A percentile compares a stretch with the other conserved stretches of the same genome.
Evolutionary conservation across 2,888 invertebrate species (phyloP).

Genomic region (Embidobia sp.): DNA sequence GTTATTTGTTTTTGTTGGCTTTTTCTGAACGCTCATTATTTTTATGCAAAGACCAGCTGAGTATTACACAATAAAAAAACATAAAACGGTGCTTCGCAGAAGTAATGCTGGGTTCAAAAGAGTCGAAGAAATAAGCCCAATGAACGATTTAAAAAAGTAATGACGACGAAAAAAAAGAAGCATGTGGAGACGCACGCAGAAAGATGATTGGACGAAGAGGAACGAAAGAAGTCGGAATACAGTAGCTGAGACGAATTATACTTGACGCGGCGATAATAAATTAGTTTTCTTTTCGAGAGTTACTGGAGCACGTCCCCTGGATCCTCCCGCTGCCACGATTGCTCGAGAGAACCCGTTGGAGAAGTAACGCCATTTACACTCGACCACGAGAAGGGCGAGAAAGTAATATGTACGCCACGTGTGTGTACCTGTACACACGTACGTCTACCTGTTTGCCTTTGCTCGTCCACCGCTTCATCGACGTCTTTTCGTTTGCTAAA

Average conservation of each 20-base stretch:
- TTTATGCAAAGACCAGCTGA: slow-evolving; percentile 39
- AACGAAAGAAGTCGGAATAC: slow-evolving; percentile 63
- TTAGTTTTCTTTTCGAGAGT: slow-evolving; percentile 66
- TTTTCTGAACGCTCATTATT: slow-evolving; percentile 31
- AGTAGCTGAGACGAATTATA: slow-evolving; percentile 66
- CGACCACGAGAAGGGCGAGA: slow-evolving; percentile 57
- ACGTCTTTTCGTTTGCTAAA: slow-evolving; percentile 54
- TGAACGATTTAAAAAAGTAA: slow-evolving; percentile 61
- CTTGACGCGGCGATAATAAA: slow-evolving; percentile 66
- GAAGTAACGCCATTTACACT: slow-evolving; percentile 64
- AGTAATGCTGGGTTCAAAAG: slow-evolving; percentile 42
- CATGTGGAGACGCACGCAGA: slow-evolving; percentile 29
- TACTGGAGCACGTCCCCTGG: slow-evolving; percentile 64
- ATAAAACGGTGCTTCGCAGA: slow-evolving; percentile 32
- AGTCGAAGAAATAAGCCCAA: slow-evolving; percentile 58
- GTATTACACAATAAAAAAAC: slow-evolving; percentile 13
- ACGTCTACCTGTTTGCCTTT: slow-evolving; percentile 48
- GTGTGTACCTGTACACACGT: slow-evolving; percentile 56
- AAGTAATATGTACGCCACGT: slow-evolving; percentile 60
- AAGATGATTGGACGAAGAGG: slow-evolving; percentile 58
- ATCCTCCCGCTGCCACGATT: slow-evolving; percentile 53
- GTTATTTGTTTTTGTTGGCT: not conserved
- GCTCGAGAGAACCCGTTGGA: slow-evolving; percentile 54
- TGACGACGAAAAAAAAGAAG: slow-evolving; percentile 44
- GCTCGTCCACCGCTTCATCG: slow-evolving; percentile 28